Evolutionary conservation across 1,140 invertebrate genomes (phyloP), one percentile per base, ranked within the genome.

Genomic region (Danaus melanippus): DNA sequence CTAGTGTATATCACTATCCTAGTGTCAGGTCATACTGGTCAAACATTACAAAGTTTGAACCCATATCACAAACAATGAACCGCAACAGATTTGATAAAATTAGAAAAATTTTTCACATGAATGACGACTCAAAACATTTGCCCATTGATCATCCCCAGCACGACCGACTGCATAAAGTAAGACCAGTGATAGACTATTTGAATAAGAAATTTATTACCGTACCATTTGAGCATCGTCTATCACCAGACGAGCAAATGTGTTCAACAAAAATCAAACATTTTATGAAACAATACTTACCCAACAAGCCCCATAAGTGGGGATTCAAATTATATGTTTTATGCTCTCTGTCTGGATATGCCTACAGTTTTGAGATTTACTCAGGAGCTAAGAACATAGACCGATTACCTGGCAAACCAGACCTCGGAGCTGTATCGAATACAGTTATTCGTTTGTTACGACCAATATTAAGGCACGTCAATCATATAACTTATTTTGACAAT

Each of bases 351-450:
- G 84, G 79, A 12, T 72, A 75, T 56, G 67, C 76, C 32, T 74
- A 84, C 62, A 77, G 73, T 63, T 84, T 85, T 79, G 79, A 84
- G 58, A 71, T 86, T 57, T 86, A 85, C 64, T 71, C 71, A 46
- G 76, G 78, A 70, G 56, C 62, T 63, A 56, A 74, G 46, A 53
- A 76, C 55, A 74, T 66, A 15, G 63, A 68, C 48, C 47, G 56
- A 54, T 67, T 68, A 58, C 64, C 65, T 56, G 66, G 55, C 48
- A 61, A 71, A 71, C 62, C 65, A 60, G 62, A 68, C 57, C 61
- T 71, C 50, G 70, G 68, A 63, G 62, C 58, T 54, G 66, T 73
- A 44, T 58, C 55, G 42, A 69, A 66, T 60, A 62, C 57, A 62
- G 64, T 69, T 53, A 64, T 67, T 54, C 52, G 56, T 55, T 55